Evolutionary conservation across 2,113 vertebrate species (phyloP).

Genomic region (Salminus brasiliensis): DNA sequence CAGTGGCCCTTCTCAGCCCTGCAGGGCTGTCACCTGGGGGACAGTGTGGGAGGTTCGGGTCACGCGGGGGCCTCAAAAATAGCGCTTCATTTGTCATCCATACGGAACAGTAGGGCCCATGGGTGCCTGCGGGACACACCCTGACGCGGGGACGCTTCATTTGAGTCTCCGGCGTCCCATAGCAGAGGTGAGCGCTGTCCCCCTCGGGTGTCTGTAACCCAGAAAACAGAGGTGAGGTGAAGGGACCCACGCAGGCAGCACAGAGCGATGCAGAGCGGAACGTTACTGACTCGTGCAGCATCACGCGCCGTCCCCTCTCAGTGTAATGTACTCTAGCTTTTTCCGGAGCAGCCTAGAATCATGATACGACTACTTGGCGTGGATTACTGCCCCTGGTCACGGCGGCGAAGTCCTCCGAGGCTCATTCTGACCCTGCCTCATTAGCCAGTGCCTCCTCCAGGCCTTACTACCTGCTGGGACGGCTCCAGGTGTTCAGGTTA

Average conservation of each 20-base stretch:
- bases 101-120: slow-evolving; percentile 56
- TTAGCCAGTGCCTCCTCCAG: slow-evolving; percentile 73
- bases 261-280: slow-evolving; percentile 60
- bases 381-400: slow-evolving; percentile 63
- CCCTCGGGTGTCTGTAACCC: slow-evolving; percentile 65
- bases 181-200: slow-evolving; percentile 59
- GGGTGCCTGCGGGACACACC: slow-evolving; percentile 47
- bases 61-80: slow-evolving; percentile 69
- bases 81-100: slow-evolving; percentile 77
- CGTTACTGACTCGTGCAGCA: slow-evolving; percentile 51
- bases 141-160: slow-evolving; percentile 63
- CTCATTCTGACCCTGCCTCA: slow-evolving; percentile 55
- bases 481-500: slow-evolving; percentile 76
- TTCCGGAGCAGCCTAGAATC: slow-evolving; percentile 49
- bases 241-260: slow-evolving; percentile 62
- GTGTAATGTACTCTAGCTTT: slow-evolving; percentile 11
- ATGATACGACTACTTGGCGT: slow-evolving; percentile 64
- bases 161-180: slow-evolving; percentile 64
- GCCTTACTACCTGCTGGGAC: slow-evolving; percentile 70
- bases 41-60: slow-evolving; percentile 56
- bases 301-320: slow-evolving; percentile 14
- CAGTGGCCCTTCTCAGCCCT: slow-evolving; percentile 58
- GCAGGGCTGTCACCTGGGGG: slow-evolving; percentile 55
- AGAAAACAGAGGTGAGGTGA: slow-evolving; percentile 68
- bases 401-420: slow-evolving; percentile 42